A percentile compares a stretch with the other conserved stretches of the same genome.
These are phyloP conservation scores for Parelbella ahira DNA, from an alignment of 2,888 invertebrate species.

Conservation along the genomic window DNA sequence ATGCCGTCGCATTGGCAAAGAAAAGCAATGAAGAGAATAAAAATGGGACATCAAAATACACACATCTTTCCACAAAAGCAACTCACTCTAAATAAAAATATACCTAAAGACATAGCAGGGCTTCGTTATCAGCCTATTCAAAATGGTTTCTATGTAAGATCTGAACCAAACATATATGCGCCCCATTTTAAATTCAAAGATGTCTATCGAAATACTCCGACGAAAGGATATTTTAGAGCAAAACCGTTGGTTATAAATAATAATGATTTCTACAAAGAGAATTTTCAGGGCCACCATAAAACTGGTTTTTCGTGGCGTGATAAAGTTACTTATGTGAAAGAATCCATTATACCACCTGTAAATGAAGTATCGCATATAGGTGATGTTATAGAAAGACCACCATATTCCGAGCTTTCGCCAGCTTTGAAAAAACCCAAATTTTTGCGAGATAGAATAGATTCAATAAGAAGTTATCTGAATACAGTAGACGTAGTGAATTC, in stretches of 20 bases:
- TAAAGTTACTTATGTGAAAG: slow-evolving; percentile 35
- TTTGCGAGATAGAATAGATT: slow-evolving; percentile 43
- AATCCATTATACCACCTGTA: slow-evolving; percentile 23
- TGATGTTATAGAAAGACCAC: slow-evolving; percentile 35
- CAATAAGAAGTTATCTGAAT: slow-evolving; percentile 41
- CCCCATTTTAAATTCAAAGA: slow-evolving; percentile 41
- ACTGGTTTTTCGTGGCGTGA: slow-evolving; percentile 37
- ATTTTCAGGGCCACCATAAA: slow-evolving; percentile 32
- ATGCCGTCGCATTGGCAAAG: slow-evolving; percentile 32
- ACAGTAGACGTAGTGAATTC: slow-evolving; percentile 28
- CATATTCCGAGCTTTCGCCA: slow-evolving; percentile 28
- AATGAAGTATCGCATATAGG: slow-evolving; percentile 13
- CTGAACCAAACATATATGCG: slow-evolving; percentile 33
- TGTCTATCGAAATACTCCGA: slow-evolving; percentile 27
- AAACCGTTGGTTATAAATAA: slow-evolving; percentile 38
- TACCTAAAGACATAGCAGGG: slow-evolving; percentile 19
- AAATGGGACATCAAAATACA: slow-evolving; percentile 33
- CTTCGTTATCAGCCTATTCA: slow-evolving; percentile 14
- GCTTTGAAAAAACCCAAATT: slow-evolving; percentile 35
- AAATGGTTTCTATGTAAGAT: slow-evolving; percentile 17
- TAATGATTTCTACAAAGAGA: slow-evolving; percentile 36
- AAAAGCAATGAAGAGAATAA: slow-evolving; percentile 40
- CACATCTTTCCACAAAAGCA: slow-evolving; percentile 42
- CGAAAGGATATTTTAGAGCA: slow-evolving; percentile 29
- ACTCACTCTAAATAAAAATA: slow-evolving; percentile 30